Evolutionary conservation across 2,113 vertebrate genomes (phyloP).

Genomic region (Callipepla californica): DNA sequence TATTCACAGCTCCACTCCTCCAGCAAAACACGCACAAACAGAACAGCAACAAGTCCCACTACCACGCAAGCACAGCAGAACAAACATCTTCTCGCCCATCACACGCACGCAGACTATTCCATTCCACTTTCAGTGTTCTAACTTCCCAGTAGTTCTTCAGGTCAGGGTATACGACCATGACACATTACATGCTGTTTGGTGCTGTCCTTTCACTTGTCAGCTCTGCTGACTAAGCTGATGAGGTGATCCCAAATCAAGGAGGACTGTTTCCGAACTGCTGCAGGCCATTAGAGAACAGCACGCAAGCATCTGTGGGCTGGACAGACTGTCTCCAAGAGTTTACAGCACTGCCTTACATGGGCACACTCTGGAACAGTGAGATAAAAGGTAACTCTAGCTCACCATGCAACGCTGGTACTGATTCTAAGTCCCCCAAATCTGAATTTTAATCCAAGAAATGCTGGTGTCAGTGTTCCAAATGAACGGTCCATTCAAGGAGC

Average conservation of each 20-base stretch:
- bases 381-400: neutral
- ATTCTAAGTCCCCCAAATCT: neutral
- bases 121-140: neutral
- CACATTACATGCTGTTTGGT: neutral
- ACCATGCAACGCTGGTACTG: neutral
- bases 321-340: neutral
- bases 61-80: neutral
- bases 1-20: neutral
- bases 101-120: neutral
- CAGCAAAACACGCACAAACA: neutral
- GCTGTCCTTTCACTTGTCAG: neutral
- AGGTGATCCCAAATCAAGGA: neutral
- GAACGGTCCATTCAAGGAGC: neutral
- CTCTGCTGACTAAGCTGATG: neutral
- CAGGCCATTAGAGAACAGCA: neutral
- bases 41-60: neutral
- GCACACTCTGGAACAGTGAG: neutral
- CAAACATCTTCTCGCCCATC: neutral
- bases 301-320: neutral
- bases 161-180: neutral
- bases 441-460: neutral
- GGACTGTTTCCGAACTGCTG: neutral
- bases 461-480: neutral
- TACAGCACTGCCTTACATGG: neutral
- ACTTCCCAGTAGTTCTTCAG: neutral